Evolutionary conservation across 2,888 invertebrate species (phyloP), one percentile per base, ranked within the genome.

Genomic region (Drosophila rubida): DNA sequence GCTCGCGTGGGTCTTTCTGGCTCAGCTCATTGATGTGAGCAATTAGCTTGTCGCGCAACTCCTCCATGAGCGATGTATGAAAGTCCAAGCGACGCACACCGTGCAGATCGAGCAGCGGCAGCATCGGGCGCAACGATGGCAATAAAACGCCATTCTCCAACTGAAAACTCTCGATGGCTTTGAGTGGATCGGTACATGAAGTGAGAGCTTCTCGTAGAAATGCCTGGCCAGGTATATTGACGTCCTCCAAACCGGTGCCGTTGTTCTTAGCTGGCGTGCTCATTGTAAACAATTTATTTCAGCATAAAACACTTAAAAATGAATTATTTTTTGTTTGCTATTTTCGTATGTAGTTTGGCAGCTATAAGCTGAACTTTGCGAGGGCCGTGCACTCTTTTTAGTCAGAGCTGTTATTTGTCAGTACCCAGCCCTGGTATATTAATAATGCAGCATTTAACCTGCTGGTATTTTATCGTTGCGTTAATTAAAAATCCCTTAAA

Each of bases 81-180:
- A 99, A 99, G 91, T 99, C 99, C 13, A 98, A 93, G 55, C 99
- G 93, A 19, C 97, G 94, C 0, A 99, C 97, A 2, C 97, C 97
- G 90, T 99, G 99, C 19, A 99, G 93, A 92, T 99, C 99, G 8
- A 99, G 93, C 13, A 99, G 93, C 0, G 99, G 99, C 67, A 99
- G 92, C 96, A 99, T 99, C 13, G 99, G 98, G 49, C 97, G 94
- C 49, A 99, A 92, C 0, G 99, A 98, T 0, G 98, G 98, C 46
- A 99, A 92, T 59, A 97, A 92, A 82, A 98, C 97, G 37, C 97
- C 97, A 93, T 98, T 98, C 92, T 97, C 96, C 45, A 97, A 93
- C 95, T 97, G 92, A 8, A 99, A 99, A 92, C 98, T 98, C 93
- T 98, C 98, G 73, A 99, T 99, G n/a, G 99, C 98, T 93, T 97